Conservation (phyloP, 2,888 invertebrate genomes). For the Megaustenia siamemsis region DNA sequence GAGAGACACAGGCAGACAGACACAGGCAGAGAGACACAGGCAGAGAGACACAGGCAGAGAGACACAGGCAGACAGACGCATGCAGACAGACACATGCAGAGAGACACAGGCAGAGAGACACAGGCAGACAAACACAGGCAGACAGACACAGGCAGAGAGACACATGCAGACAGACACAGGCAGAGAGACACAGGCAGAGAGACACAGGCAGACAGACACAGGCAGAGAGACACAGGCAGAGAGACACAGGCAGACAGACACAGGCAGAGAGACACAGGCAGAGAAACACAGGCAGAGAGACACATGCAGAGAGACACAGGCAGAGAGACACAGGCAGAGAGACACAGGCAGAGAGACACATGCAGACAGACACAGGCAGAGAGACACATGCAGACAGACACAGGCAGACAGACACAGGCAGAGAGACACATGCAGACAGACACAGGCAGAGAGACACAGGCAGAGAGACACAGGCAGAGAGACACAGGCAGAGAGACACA, state of each 20-base stretch:
- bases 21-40: not conserved
- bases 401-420: no score
- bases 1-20: not conserved
- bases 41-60: not conserved
- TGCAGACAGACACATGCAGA: not conserved
- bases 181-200: not conserved
- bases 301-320: not conserved
- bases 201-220: not conserved
- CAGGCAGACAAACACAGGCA: not conserved
- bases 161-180: not conserved
- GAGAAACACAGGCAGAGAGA: not conserved
- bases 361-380: not conserved
- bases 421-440: conserved; percentile 20
- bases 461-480: not conserved
- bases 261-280: not conserved
- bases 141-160: conserved; percentile 30
- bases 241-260: conserved; percentile 14
- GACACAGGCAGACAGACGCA: not conserved
- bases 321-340: not conserved
- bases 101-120: not conserved
- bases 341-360: not conserved
- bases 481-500: not conserved
- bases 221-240: conserved; percentile 16
- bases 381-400: not conserved
- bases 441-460: conserved; percentile 28